Evolutionary conservation across 2,888 invertebrate species (phyloP).

Genomic region (Campoletis raptor): DNA sequence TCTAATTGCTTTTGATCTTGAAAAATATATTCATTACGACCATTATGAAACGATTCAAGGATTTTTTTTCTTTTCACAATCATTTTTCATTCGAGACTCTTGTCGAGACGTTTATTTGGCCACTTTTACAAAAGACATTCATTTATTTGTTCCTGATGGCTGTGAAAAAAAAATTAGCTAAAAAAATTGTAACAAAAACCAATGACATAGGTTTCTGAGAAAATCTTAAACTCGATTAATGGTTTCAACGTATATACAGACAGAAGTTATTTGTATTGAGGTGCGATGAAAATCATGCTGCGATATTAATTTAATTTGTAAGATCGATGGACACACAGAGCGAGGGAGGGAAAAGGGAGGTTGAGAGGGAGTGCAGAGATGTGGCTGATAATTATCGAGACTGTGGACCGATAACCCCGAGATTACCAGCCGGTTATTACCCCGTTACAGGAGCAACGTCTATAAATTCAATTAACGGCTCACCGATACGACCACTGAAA

Average conservation of each 20-base stretch:
- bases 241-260: not conserved
- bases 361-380: not conserved
- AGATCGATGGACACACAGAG: conserved; percentile 22
- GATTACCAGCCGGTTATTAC: conserved; percentile 68
- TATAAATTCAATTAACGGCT: conserved; percentile 68
- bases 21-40: not conserved
- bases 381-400: conserved; percentile 60
- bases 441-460: conserved; percentile 59
- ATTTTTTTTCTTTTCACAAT: not conserved
- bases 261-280: not conserved
- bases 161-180: not conserved
- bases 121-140: no score
- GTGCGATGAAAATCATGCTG: not conserved
- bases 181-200: not conserved
- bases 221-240: not conserved
- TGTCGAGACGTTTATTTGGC: no score
- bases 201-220: not conserved
- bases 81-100: no score
- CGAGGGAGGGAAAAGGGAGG: not conserved
- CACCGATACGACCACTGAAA: conserved; percentile 62
- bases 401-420: conserved; percentile 62
- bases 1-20: not conserved
- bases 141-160: no score
- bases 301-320: conserved; percentile 55
- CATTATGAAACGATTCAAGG: not conserved